Conservation (phyloP, 37 sponge, comb jelly and placozoan species). For the Cliona cf. orientalis region DNA sequence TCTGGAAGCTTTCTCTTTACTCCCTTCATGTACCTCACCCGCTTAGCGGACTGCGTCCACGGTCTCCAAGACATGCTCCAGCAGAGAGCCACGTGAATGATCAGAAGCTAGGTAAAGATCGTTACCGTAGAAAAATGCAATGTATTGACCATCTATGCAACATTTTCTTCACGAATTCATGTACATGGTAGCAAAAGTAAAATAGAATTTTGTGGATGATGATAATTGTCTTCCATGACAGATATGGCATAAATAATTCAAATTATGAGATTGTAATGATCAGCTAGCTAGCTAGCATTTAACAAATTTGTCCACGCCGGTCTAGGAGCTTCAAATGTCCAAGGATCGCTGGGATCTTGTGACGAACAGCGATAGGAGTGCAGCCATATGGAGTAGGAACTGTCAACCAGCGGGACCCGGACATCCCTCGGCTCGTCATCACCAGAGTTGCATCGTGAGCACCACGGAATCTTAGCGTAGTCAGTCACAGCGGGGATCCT, state of each 20-base stretch:
- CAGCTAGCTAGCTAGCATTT: too few species aligned
- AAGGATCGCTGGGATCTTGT: slow-evolving; percentile 22
- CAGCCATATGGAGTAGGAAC: slow-evolving; percentile 22
- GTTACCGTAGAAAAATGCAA: too few species aligned
- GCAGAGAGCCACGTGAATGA: too few species aligned
- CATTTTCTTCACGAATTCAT: too few species aligned
- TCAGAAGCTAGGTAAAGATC: too few species aligned
- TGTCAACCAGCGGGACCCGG: slow-evolving; percentile 17
- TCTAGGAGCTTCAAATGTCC: slow-evolving; percentile 50
- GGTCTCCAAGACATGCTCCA: slow-evolving; percentile 54
- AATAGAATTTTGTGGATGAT: too few species aligned
- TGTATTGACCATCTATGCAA: too few species aligned
- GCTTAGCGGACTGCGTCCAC: slow-evolving; percentile 47
- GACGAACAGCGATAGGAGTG: slow-evolving; percentile 28
- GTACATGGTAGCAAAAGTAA: too few species aligned
- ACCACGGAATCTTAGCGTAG: slow-evolving; percentile 42
- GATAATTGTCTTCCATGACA: background rate
- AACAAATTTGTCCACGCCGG: slow-evolving; percentile 46
- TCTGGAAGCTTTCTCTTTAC: slow-evolving; percentile 54
- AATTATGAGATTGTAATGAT: too few species aligned
- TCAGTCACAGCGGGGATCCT: background rate
- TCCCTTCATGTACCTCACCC: slow-evolving; percentile 31
- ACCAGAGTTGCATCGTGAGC: slow-evolving; percentile 37
- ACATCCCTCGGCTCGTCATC: slow-evolving; percentile 10
- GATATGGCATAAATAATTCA: background rate